Evolutionary conservation across 2,888 invertebrate genomes (phyloP).

Genomic region (Theodoxus fluviatilis): DNA sequence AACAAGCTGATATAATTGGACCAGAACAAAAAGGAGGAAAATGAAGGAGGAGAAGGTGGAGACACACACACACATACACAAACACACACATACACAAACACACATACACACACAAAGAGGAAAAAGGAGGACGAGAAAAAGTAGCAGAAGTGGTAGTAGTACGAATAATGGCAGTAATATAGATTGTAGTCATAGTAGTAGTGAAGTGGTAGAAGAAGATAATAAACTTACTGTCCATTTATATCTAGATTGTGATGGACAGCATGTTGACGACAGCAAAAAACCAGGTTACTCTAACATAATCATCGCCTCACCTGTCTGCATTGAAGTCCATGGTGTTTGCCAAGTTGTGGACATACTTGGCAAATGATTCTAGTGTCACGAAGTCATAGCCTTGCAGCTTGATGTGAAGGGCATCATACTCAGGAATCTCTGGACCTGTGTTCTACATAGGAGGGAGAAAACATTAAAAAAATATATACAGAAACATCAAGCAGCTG

Average conservation of each 20-base stretch:
- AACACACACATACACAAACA: neutral
- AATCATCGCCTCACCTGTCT: conserved; percentile 35
- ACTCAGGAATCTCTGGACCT: conserved; percentile 65
- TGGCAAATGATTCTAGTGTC: conserved; percentile 77
- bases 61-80: conserved; percentile 4
- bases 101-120: too few relatives aligned
- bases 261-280: too few relatives aligned
- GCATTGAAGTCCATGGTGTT: conserved; percentile 37
- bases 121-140: too few relatives aligned
- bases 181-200: too few relatives aligned
- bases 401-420: conserved; percentile 80
- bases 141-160: too few relatives aligned
- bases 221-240: too few relatives aligned
- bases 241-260: too few relatives aligned
- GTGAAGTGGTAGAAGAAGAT: too few relatives aligned
- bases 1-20: too few relatives aligned
- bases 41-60: too few relatives aligned
- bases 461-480: neutral
- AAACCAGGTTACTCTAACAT: neutral
- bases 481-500: neutral
- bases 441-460: conserved; percentile 25
- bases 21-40: too few relatives aligned
- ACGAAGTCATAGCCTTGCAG: conserved; percentile 84
- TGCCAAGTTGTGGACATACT: conserved; percentile 73
- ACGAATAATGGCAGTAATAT: too few relatives aligned